Conservation (phyloP, 1,140 invertebrate species). For the Globodera rostochiensis region DNA sequence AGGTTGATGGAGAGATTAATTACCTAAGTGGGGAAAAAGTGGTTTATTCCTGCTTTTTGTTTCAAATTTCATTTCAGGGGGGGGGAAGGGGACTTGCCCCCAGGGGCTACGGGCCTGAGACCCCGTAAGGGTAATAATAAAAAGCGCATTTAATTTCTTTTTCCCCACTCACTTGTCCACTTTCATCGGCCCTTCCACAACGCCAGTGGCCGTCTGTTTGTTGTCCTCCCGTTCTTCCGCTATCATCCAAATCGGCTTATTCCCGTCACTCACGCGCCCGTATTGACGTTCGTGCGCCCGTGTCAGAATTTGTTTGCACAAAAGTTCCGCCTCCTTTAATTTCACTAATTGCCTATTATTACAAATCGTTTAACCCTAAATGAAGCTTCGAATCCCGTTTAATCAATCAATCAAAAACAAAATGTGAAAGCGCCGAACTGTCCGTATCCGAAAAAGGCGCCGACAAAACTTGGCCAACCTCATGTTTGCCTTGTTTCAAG, state of each 20-base stretch:
- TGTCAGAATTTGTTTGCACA: conserved; percentile 94
- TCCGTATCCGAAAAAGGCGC: too few relatives aligned
- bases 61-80: too few relatives aligned
- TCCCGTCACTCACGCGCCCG: conserved; percentile 79
- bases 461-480: conserved; percentile 65
- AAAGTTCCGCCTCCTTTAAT: conserved; percentile 81
- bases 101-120: too few relatives aligned
- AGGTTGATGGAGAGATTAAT: too few relatives aligned
- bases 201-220: conserved; percentile 55
- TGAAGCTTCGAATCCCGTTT: too few relatives aligned
- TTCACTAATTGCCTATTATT: too few relatives aligned
- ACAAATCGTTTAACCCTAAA: too few relatives aligned
- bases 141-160: background rate
- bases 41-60: too few relatives aligned
- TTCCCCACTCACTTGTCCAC: conserved; percentile 74
- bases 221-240: conserved; percentile 91
- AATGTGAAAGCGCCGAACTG: too few relatives aligned
- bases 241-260: conserved; percentile 99
- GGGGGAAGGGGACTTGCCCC: too few relatives aligned
- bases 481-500: conserved; percentile 97
- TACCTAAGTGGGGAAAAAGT: too few relatives aligned
- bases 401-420: too few relatives aligned
- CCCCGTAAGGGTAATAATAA: background rate
- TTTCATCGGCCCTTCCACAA: conserved; percentile 77
- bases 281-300: conserved; percentile 95